phyloP scores from a whole-genome alignment of 1,140 invertebrate genomes.

The Asobara japonica region DNA sequence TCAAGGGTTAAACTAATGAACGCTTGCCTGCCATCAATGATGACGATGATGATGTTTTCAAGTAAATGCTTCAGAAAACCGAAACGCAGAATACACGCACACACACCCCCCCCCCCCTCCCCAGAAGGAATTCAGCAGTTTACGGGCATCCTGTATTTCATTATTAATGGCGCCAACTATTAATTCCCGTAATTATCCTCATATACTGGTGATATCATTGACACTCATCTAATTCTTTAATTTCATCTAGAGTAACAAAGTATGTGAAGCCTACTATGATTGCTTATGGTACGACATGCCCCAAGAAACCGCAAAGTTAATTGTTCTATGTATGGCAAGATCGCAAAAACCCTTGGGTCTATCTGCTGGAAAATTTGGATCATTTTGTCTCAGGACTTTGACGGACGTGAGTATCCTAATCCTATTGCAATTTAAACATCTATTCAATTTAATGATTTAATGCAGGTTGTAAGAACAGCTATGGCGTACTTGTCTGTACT shows the following conservation, averaged over 20 bases:
- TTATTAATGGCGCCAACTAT: too few relatives aligned
- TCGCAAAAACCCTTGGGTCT: conserved; percentile 39
- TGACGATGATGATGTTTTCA: too few relatives aligned
- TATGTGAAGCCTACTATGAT: conserved; percentile 39
- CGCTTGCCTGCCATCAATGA: too few relatives aligned
- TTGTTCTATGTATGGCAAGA: conserved; percentile 41
- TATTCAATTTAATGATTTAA: conserved; percentile 6
- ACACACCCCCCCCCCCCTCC: too few relatives aligned
- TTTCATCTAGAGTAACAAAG: conserved; percentile 33
- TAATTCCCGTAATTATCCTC: too few relatives aligned
- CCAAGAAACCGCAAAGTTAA: conserved; percentile 31
- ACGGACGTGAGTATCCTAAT: conserved; percentile 42
- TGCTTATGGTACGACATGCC: conserved; percentile 39
- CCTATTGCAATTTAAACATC: not conserved
- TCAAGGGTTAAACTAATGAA: too few relatives aligned
- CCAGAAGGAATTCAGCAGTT: too few relatives aligned
- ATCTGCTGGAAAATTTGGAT: conserved; percentile 44
- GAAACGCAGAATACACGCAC: too few relatives aligned
- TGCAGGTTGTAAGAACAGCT: conserved; percentile 35
- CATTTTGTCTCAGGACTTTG: conserved; percentile 42
- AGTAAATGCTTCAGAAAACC: too few relatives aligned
- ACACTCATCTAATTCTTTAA: not conserved
- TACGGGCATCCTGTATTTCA: too few relatives aligned
- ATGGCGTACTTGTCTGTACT: conserved; percentile 14
- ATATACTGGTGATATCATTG: too few relatives aligned